Evolutionary conservation across 2,797 vertebrate species (phyloP), one percentile per base, ranked within the genome.

Genomic region (Pangasius mekongensis): DNA sequence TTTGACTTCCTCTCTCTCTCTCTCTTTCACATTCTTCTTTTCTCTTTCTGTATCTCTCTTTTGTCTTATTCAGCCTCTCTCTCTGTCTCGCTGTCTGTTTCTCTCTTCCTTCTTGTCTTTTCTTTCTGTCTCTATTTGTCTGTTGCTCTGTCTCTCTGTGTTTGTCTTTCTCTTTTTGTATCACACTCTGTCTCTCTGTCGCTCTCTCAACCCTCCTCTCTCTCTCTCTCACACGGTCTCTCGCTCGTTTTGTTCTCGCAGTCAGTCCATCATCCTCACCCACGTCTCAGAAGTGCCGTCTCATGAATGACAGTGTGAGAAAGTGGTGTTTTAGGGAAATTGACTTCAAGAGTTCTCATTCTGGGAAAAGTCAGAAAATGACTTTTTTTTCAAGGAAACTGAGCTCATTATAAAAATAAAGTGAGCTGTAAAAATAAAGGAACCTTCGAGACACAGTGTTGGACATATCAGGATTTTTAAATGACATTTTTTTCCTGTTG

Each of bases 391-490:
- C 24, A 27, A 18, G 2, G 56, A 36, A 81, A 5, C 10, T 5
- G 54, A 58, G 54, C 56, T 81, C 33, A 24, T 81, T 81, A 81
- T 78, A 81, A 81, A 81, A 81, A 81, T 81, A 81, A 81, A 81
- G 20, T 5, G 56, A 81, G 52, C 52, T 80, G 76, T 20, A 81
- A 24, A 81, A 36, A 27, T 39, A 27, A 58, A 36, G 30, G 52
- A 80, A 33, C 8, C 2, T 11, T 22, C 27, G 2, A 58, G 30
- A 36, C 77, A 58, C 3, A 1, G 0, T 54, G n/a, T 33, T 54
- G 33, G 20, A 54, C 16, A 9, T 77, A 30, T 11, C 0, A 20
- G 24, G 1, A 27, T 77, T 18, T 20, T 18, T 77, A n/a, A 16
- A 24, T 47, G 39, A 13, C 22, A 47, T 3, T 9, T 24, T 22